Evolutionary conservation across 2,888 invertebrate species (phyloP), one percentile per base, ranked within the genome.

Genomic region (Cenopis cana): DNA sequence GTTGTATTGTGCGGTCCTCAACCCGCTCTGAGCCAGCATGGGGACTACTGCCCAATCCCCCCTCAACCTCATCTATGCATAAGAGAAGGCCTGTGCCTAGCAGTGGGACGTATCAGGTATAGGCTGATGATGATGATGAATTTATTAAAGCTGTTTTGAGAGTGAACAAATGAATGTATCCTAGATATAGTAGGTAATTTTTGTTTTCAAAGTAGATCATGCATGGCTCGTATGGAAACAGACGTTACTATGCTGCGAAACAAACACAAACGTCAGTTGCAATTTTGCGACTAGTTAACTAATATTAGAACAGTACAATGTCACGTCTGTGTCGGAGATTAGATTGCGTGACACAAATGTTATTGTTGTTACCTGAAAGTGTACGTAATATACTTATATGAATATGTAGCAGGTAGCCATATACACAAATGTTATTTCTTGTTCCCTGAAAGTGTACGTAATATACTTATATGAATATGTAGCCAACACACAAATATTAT

Each of bases 191-290:
- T 46, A 24, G n/a, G n/a, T n/a, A n/a, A n/a, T n/a, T n/a, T n/a
- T n/a, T n/a, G 8, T 46, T 24, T 14, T 60, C 41, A 24, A 46
- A 24, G 24, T 24, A 18, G 24, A 46, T 57, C 59, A 33, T 41
- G 2, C 24, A 18, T 60, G 24, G 60, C 46, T 46, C 20, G 52
- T n/a, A n/a, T n/a, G n/a, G n/a, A n/a, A n/a, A n/a, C n/a, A n/a
- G n/a, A n/a, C n/a, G n/a, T 36, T 9, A 80, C 73, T 77, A 75
- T 82, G 81, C 77, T 20, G 46, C 46, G 29, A 49, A 49, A 33
- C 49, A 57, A 33, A 57, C n/a, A 14, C 18, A 66, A 56, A 56
- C 29, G 36, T 29, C 36, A 18, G 33, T 50, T 56, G 17, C 46
- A 66, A 50, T 56, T 54, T 36, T 24, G 29, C 66, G 52, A 49